Percentiles rank a stretch among this genome's conserved stretches.
Conservation (phyloP, 2,113 vertebrate genomes). For the human (Homo sapiens) region GRCh38 chr2:234413001-234413500, state of each 20-base stretch:
- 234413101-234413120: conserved; percentile 39
- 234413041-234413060: neutral
- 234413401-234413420: neutral
- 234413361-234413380: neutral
- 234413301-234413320: neutral
- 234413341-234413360: neutral
- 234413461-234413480: neutral
- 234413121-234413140: neutral
- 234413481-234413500: neutral
- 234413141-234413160: neutral
- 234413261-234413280: neutral
- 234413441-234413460: neutral
- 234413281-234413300: neutral
- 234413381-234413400: neutral
- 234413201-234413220: accelerated
- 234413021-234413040: neutral
- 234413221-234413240: accelerated
- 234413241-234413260: neutral
- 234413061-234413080: neutral
- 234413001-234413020: neutral
- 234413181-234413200: neutral
- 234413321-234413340: neutral
- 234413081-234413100: conserved; percentile 23
- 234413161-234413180: neutral
- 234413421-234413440: neutral